Evolutionary conservation across 2,113 vertebrate species (phyloP), one percentile per base, ranked within the genome.

Genomic region (Solenodon paradoxus): DNA sequence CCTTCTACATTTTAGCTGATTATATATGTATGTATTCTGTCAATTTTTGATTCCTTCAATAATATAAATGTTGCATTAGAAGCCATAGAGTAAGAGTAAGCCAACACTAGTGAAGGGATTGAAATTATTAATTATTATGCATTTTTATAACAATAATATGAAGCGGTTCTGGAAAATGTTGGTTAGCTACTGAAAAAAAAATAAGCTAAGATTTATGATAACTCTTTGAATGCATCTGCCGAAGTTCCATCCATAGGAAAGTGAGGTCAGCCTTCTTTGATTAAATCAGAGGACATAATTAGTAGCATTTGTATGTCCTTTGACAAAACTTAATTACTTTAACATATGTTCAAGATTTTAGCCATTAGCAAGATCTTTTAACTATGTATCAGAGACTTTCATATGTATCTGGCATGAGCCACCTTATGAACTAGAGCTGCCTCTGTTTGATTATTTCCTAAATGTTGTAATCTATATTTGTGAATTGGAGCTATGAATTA

Each of bases 111-210:
- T 79, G 16, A n/a, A n/a, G n/a, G n/a, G n/a, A n/a, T n/a, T 64
- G 53, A 84, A 19, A 55, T 80, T 92, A 87, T 16, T 79, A 45
- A 93, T 78, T 69, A 38, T 78, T 61, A 28, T 88, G 5, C 17
- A 88, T 84, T 84, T 82, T 47, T 86, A 40, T 71, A 47, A 85
- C 53, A 9, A 38, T 89, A 78, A 63, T 64, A 47, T 78, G 42
- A 83, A 69, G 17, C 87, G 51, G 24, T 77, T 30, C 17, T 92
- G 40, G 38, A 66, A 51, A 9, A 9, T 47, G 59, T 88, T 77
- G 63, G 49, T n/a, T 88, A 51, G 59, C 28, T 93, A 53, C 64
- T 85, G n/a, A n/a, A n/a, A n/a, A 80, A 38, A 63, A 92, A 93
- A 35, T 77, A 89, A 92, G 49, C 16, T 69, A 69, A 89, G 35